Percentiles rank a stretch among this genome's conserved stretches.
These are phyloP conservation scores for Sminthurides bifidus DNA, from an alignment of 1,140 invertebrate genomes.

Conservation along the genomic window DNA sequence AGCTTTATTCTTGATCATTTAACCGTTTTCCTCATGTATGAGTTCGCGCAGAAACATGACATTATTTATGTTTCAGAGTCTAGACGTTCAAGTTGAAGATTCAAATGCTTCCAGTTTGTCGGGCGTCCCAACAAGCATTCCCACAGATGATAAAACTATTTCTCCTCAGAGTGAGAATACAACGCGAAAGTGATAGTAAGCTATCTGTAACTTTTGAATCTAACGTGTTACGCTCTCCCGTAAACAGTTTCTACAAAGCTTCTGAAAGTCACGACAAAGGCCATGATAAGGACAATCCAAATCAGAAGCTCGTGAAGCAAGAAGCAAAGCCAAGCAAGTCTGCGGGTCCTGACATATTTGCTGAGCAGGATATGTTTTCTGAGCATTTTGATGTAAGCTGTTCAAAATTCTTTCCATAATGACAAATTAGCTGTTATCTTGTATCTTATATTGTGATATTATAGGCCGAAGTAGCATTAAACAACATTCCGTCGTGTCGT, in stretches of 20 bases:
- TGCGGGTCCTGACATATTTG: conserved; percentile 73
- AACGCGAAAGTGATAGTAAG: conserved; percentile 36
- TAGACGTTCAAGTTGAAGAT: conserved; percentile 50
- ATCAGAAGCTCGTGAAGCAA: conserved; percentile 9
- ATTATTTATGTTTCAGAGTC: conserved; percentile 42
- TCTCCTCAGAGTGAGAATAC: conserved; percentile 37
- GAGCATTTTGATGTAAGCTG: conserved; percentile 67
- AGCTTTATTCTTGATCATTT: conserved; percentile 4
- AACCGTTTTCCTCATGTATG: no score
- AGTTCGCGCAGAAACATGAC: no score
- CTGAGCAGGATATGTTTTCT: conserved; percentile 74
- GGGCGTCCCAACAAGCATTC: conserved; percentile 33
- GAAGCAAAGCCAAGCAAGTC: conserved; percentile 26
- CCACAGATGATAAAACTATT: conserved; percentile 34
- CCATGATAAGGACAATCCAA: conserved; percentile 21
- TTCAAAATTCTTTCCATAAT: neutral
- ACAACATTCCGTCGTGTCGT: neutral
- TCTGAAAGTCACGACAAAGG: conserved; percentile 19
- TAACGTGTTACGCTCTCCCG: conserved; percentile 35
- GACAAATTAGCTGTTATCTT: conserved; percentile 1
- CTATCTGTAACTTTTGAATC: conserved; percentile 31
- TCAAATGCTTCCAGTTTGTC: conserved; percentile 42
- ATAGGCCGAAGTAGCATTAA: neutral
- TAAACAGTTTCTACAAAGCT: conserved; percentile 29
- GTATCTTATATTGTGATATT: neutral